Evolutionary conservation across 2,888 invertebrate species (phyloP).

Genomic region (Andrena marginata): DNA sequence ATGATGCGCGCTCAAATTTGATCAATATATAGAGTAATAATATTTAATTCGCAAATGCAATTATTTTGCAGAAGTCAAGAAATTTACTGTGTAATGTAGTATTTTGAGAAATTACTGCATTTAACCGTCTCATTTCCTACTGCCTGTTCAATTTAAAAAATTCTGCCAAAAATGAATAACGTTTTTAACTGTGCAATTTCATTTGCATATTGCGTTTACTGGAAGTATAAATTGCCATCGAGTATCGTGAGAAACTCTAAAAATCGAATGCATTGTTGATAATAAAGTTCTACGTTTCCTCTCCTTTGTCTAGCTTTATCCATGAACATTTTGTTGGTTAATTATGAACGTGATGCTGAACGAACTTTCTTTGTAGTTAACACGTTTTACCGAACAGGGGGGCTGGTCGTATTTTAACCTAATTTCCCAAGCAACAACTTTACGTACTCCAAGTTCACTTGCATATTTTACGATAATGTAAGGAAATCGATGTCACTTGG

Average conservation of each 20-base stretch:
- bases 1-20: too few relatives aligned
- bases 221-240: slow-evolving; percentile 24
- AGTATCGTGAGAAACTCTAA: slow-evolving; percentile 16
- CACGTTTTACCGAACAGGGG: not conserved
- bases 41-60: too few relatives aligned
- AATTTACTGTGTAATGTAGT: too few relatives aligned
- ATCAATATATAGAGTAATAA: too few relatives aligned
- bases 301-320: not conserved
- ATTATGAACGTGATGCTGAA: not conserved
- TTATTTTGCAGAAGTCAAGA: too few relatives aligned
- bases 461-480: slow-evolving; percentile 28
- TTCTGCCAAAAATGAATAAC: not conserved
- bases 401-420: slow-evolving; percentile 13
- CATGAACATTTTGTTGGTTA: not conserved
- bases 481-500: slow-evolving; percentile 21
- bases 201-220: slow-evolving; percentile 21
- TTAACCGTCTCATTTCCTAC: not conserved
- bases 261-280: slow-evolving; percentile 53
- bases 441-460: slow-evolving; percentile 29
- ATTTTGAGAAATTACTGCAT: too few relatives aligned
- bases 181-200: not conserved
- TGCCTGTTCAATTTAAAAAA: not conserved
- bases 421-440: slow-evolving; percentile 31
- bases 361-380: slow-evolving; percentile 2
- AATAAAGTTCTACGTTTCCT: slow-evolving; percentile 1